These are phyloP conservation scores for Sinhomidia bicolor DNA, from an alignment of 2,888 invertebrate species.

Conservation along the genomic window DNA sequence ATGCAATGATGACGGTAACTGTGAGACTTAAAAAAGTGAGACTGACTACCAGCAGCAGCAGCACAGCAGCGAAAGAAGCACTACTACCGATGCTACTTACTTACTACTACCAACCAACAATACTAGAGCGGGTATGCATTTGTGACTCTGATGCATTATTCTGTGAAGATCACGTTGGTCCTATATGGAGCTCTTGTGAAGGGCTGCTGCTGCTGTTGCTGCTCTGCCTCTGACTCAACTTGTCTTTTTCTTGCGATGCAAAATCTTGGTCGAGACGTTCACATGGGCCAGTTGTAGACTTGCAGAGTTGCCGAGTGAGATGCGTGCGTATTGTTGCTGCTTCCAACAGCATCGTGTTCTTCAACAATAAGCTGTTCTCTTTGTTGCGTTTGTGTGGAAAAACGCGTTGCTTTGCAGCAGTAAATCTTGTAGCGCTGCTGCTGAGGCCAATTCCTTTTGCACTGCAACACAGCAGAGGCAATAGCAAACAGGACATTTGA, in stretches of 20 bases:
- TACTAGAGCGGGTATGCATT: neutral
- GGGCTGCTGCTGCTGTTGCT: slow-evolving; percentile 33
- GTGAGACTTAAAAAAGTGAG: neutral
- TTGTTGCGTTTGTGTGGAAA: slow-evolving; percentile 30
- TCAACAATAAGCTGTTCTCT: slow-evolving; percentile 4
- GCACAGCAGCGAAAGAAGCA: neutral
- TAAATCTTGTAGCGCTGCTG: neutral
- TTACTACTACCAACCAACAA: neutral
- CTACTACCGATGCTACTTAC: too few species aligned
- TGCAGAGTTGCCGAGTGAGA: slow-evolving; percentile 64
- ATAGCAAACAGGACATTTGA: slow-evolving; percentile 52
- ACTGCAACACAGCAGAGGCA: neutral
- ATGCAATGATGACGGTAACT: slow-evolving; percentile 6
- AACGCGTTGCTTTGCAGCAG: neutral
- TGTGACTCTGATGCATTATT: neutral
- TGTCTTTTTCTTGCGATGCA: slow-evolving; percentile 26
- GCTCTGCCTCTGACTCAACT: neutral
- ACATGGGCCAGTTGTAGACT: slow-evolving; percentile 71
- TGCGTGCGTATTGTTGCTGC: slow-evolving; percentile 48
- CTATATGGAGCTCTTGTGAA: slow-evolving; percentile 52
- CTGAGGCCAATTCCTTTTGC: slow-evolving; percentile 38
- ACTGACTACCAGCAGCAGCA: neutral
- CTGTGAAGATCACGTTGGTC: slow-evolving; percentile 45
- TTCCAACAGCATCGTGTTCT: neutral
- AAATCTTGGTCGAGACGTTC: slow-evolving; percentile 63